Evolutionary conservation across 1,140 invertebrate species (phyloP), one percentile per base, ranked within the genome.

Genomic region (Carposina sasakii): DNA sequence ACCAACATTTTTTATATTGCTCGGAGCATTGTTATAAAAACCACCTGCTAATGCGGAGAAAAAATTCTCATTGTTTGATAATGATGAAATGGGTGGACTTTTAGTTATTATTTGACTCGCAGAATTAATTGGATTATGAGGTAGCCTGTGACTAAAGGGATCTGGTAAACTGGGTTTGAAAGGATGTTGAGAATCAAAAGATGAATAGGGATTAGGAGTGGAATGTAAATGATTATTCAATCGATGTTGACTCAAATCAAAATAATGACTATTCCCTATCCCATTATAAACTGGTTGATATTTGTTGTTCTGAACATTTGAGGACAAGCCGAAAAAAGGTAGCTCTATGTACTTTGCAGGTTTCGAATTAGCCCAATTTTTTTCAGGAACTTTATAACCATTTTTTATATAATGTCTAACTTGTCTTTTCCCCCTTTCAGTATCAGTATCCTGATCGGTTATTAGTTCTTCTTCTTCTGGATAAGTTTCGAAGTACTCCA

Each of bases 11-110:
- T 60, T 52, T 50, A 58, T 63, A n/a, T n/a, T n/a, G n/a, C n/a
- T n/a, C 46, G 66, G 63, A 47, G 62, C 62, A 49, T 87, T 88
- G 63, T 89, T 89, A 45, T 81, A 88, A 71, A 89, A 88, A 24
- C 87, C 87, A 28, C 87, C 87, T 59, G 85, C 74, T 28, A 87
- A 76, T 13, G 87, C 67, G 4, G 76, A 48, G 63, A 81, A 87
- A 10, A 81, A 81, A 24, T 79, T 78, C 53, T 84, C 77, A 58
- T 71, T 76, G 31, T 66, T 73, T 33, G 66, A 65, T 13, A 86
- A 64, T 3, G 77, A 72, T 5, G 85, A 86, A 57, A 86, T 86
- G 4, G 83, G 85, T n/a, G 85, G 85, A 59, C 81, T 75, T 76
- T 86, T 86, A 39, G 85, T 86, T 33, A 86, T 85, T 21, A 83